Evolutionary conservation across 2,888 invertebrate genomes (phyloP), one percentile per base, ranked within the genome.

Genomic region (Flexamia atlantica): DNA sequence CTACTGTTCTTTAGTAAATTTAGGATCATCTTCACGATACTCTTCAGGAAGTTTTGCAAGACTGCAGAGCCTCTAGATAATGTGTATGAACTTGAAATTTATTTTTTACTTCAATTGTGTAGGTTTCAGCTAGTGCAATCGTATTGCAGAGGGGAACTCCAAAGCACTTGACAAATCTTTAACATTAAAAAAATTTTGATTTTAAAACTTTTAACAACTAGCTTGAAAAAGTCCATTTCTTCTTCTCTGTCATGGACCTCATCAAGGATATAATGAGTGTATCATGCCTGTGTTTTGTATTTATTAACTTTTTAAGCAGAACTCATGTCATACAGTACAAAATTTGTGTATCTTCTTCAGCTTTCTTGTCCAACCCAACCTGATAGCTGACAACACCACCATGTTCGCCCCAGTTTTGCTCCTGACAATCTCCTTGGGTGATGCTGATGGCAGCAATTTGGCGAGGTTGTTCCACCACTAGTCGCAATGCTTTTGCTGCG

Each of bases 201-300:
- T 93, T 91, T 36, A 97, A 90, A 72, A 98, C 92, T 88, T 95
- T 96, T 85, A 0, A 98, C 94, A 12, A 99, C 91, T 14, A 98
- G 91, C 28, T 99, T 90, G 0, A 97, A 91, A 89, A 99, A 97
- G 89, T 99, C 99, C 93, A 97, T 96, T 32, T 98, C 96, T 89
- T 97, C 95, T 87, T 96, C 96, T 53, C 99, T 92, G 90, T 99
- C 99, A 88, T 99, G 98, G 0, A 98, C 96, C 91, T 99, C 98
- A 89, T 98, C 98, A 9, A 99, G 91, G 85, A 98, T 94, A 50
- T 99, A 93, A 89, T 99, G 99, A 0, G 98, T 97, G 88, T 92
- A 98, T 94, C 92, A 68, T 93, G 92, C 91, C 98, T 92, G 30
- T 93, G 93, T 89, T 96, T 96, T 0, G 91, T 88, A 25, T 89